Base-by-base conservation (phyloP, 2,888 invertebrate species). In the Chorisops tibialis region DNA sequence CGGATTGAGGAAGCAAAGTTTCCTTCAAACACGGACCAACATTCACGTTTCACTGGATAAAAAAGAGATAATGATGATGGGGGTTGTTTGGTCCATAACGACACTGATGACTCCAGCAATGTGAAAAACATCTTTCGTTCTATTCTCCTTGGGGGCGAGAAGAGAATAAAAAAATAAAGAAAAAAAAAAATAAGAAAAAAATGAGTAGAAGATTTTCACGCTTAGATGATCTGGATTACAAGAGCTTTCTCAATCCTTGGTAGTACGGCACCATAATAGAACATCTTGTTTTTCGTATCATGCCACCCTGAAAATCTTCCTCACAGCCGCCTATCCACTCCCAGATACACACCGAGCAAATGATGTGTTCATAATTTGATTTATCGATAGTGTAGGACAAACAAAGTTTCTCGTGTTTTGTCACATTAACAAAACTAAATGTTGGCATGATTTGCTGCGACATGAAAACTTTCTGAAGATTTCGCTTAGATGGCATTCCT, bases 321-420 rank as follows among this genome's bases (percentile, higher is more conserved):
- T 16, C 45, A 18, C 18, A 47, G 9, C 19, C 18, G 22, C 19
- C 21, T 22, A 47, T 9, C n/a, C 11, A 43, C 19, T 16, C 43
- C 16, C 16, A 18, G 19, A 4, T 6, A 11, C 14, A 4, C 16
- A 18, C 6, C 7, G 45, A 45, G 49, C 30, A 50, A 50, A 50
- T 50, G 49, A 50, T 50, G 49, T 50, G 49, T 50, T 50, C 49
- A 30, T 50, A 50, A 50, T 50, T 50, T 50, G 35, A 50, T 50
- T 21, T 50, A 35, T 35, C 16, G 16, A n/a, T 21, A 18, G 14
- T 14, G 49, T 50, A 30, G 30, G 9, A 5, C 30, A 30, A 30
- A 30, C 30, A 30, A 30, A 30, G 30, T 30, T 30, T 30, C 30
- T 30, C 30, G 30, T 2, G 7, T 30, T 30, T 30, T 30, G 30